phyloP scores from a whole-genome alignment of 1,140 invertebrate species.

The Dinoponera quadriceps region DNA sequence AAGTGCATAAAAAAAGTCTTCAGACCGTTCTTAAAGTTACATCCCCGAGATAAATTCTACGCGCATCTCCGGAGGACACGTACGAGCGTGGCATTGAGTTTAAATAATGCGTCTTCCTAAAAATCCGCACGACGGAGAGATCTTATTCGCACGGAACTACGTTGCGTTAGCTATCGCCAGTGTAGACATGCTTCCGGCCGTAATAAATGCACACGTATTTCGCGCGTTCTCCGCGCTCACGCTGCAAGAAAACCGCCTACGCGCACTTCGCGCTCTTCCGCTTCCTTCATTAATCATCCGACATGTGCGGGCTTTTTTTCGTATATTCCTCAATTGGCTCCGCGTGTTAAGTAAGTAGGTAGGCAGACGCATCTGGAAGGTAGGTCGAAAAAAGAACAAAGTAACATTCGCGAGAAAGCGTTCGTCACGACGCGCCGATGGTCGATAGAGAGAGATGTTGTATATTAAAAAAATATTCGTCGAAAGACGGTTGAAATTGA shows the following conservation, averaged over 20 bases:
- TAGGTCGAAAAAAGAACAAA: neutral
- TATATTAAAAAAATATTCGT: too few relatives aligned
- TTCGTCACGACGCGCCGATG: neutral
- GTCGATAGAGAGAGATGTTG: neutral
- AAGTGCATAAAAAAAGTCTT: too few relatives aligned
- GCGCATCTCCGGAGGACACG: neutral
- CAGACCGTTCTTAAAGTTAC: too few relatives aligned
- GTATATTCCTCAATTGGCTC: neutral
- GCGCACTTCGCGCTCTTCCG: constrained; percentile 32
- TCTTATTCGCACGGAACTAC: constrained; percentile 4
- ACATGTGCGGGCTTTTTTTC: constrained; percentile 15
- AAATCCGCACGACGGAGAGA: neutral
- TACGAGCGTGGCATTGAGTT: too few relatives aligned
- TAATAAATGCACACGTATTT: constrained; percentile 33
- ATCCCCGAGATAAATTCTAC: too few relatives aligned
- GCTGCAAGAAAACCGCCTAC: constrained; percentile 31
- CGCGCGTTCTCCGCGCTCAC: neutral
- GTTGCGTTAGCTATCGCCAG: neutral
- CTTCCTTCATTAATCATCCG: constrained; percentile 54
- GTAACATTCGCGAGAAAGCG: neutral
- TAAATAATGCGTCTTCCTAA: neutral
- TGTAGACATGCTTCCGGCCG: neutral
- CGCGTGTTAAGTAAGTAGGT: constrained; percentile 7
- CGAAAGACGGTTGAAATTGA: too few relatives aligned
- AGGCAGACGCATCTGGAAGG: neutral